Evolutionary conservation across 2,797 vertebrate species (phyloP), one percentile per base, ranked within the genome.

Genomic region (Bradypodion ventrale): DNA sequence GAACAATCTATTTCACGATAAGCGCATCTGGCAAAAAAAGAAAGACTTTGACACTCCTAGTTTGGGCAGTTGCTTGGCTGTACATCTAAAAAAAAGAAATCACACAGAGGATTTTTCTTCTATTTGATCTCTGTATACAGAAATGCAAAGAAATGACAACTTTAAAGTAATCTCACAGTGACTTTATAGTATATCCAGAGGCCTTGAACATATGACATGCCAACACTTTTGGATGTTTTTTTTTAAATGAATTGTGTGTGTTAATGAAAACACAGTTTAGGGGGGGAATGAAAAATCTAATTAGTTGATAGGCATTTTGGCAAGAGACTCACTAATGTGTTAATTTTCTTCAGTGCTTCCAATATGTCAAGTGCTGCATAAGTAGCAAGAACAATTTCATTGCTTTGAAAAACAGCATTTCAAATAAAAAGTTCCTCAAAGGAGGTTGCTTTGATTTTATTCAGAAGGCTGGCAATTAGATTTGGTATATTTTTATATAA

Each of bases 341-440:
- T 75, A 65, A 37, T 82, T 82, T 65, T 40, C 37, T 70, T 69
- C 82, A 83, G 8, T 16, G 52, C 40, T 60, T 69, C 75, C 40
- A 70, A 83, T 70, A 77, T 77, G 49, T 83, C 65, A 77, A 83
- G 74, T 83, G 75, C 49, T 21, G 16, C 75, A 77, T 60, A 83
- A 83, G 75, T 77, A 49, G 65, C 32, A 77, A 44, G 52, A 60
- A 69, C 25, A 60, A 75, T 82, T 75, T 75, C 42, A 27, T 25
- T 42, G 21, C 82, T 83, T 83, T 83, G 82, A 83, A 77, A 75
- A 83, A 40, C 44, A 59, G 46, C 40, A 60, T 83, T 83, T 83
- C 65, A 70, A 69, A 83, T 75, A 83, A 77, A 69, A 77, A 60
- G 29, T 40, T 77, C 32, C 75, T 83, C 65, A 69, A 70, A 83